These are phyloP conservation scores for Salpingus planirostris DNA, from an alignment of 2,888 invertebrate genomes.

Conservation along the genomic window DNA sequence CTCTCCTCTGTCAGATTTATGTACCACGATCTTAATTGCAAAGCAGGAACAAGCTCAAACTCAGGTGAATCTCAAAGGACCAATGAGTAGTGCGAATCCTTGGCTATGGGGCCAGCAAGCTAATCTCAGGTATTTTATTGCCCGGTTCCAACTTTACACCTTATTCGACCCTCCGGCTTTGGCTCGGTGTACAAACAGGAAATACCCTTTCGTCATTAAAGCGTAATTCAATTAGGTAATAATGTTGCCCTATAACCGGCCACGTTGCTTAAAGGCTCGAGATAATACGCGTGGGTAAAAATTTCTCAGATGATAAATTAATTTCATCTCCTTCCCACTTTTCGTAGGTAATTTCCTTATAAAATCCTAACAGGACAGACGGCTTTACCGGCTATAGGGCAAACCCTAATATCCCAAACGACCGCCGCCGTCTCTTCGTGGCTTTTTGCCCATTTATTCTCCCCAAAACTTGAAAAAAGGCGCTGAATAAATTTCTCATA, in stretches of 20 bases:
- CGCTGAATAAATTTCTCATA: too few species aligned
- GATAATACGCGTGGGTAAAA: neutral
- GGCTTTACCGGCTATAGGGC: too few species aligned
- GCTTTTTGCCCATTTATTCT: too few species aligned
- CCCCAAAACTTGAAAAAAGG: too few species aligned
- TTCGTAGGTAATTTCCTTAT: neutral
- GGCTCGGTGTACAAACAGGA: slow-evolving; percentile 2
- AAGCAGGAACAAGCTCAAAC: slow-evolving; percentile 12
- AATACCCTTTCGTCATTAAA: slow-evolving; percentile 1
- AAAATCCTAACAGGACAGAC: neutral
- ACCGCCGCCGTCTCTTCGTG: too few species aligned
- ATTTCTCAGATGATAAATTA: slow-evolving; percentile 2
- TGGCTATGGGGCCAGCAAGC: slow-evolving; percentile 15
- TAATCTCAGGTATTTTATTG: slow-evolving; percentile 23
- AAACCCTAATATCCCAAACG: too few species aligned
- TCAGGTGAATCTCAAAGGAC: slow-evolving; percentile 18
- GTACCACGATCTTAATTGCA: slow-evolving; percentile 18
- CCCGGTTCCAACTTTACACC: slow-evolving; percentile 23
- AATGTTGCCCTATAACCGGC: too few species aligned
- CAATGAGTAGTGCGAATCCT: slow-evolving; percentile 19
- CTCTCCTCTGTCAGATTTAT: too few species aligned
- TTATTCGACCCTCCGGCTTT: slow-evolving; percentile 1
- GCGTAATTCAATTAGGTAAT: slow-evolving; percentile 1
- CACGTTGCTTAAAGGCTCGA: neutral
- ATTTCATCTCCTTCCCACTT: slow-evolving; percentile 3